Evolutionary conservation across 2,888 invertebrate species (phyloP).

Genomic region (Erynnis tages): DNA sequence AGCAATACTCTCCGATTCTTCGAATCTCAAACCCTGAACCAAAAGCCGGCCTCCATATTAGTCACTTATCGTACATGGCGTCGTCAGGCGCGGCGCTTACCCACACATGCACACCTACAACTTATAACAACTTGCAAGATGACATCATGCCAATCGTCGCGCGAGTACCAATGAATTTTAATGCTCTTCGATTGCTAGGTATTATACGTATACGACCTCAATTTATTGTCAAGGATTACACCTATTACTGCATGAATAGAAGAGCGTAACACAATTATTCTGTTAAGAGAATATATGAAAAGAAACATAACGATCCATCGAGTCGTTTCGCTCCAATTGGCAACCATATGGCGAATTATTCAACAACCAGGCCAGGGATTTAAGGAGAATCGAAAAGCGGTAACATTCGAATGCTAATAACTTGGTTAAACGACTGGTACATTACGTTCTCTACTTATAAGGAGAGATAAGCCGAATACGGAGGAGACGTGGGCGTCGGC

Average conservation of each 20-base stretch:
- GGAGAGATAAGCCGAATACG: conserved; percentile 65
- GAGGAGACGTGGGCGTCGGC: conserved; percentile 63
- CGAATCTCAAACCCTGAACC: conserved; percentile 50
- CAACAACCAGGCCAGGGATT: conserved; percentile 45
- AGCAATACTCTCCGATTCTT: conserved; percentile 32
- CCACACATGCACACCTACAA: conserved; percentile 55
- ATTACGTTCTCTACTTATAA: conserved; percentile 68
- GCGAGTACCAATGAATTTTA: conserved; percentile 59
- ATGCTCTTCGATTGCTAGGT: conserved; percentile 53
- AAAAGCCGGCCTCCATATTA: conserved; percentile 59
- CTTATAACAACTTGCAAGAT: conserved; percentile 45
- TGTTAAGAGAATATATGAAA: neutral
- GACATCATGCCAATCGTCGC: conserved; percentile 64
- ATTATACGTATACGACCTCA: conserved; percentile 29
- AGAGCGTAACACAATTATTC: conserved; percentile 3
- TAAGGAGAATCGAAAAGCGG: conserved; percentile 54
- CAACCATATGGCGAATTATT: conserved; percentile 51
- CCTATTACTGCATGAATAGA: neutral
- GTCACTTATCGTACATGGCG: conserved; percentile 70
- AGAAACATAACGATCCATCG: neutral
- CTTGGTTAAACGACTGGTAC: conserved; percentile 42
- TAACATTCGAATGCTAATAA: conserved; percentile 56
- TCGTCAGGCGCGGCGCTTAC: conserved; percentile 49
- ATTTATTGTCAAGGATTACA: conserved; percentile 47
- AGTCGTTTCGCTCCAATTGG: conserved; percentile 2